phyloP scores from a whole-genome alignment of 35 echinoderm and acorn worm genomes.

The Apostichopus californicus region DNA sequence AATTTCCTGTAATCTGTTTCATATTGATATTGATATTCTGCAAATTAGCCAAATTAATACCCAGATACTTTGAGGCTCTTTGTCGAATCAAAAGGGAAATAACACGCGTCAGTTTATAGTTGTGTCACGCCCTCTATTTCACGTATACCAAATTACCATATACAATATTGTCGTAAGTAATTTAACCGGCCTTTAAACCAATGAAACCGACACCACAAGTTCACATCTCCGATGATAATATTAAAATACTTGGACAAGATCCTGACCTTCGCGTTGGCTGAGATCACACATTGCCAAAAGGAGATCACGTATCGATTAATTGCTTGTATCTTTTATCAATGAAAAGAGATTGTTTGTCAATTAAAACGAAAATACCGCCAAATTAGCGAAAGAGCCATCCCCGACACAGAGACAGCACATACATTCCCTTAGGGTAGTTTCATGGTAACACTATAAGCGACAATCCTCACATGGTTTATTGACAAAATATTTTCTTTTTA shows the following conservation, averaged over 20 bases:
- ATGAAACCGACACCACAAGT: not conserved
- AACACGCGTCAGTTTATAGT: no score
- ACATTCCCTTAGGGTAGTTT: not conserved
- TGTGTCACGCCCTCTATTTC: not conserved
- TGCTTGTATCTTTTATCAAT: not conserved
- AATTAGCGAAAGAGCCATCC: not conserved
- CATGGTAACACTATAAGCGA: not conserved
- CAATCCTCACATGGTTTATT: not conserved
- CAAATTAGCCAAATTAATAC: no score
- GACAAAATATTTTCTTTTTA: not conserved
- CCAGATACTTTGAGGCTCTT: no score
- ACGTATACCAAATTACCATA: no score
- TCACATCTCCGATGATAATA: not conserved
- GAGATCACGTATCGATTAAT: slow-evolving; percentile 36
- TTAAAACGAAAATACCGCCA: slow-evolving; percentile 23
- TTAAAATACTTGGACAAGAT: not conserved
- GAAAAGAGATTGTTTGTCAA: slow-evolving; percentile 29
- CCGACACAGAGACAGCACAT: not conserved
- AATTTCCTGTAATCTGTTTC: no score
- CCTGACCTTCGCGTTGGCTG: not conserved
- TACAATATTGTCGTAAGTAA: no score
- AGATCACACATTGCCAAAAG: not conserved
- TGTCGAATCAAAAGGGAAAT: no score
- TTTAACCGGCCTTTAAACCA: not conserved
- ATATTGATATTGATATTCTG: no score